Conservation (phyloP, 2,888 invertebrate genomes). For the Pterostichus niger region DNA sequence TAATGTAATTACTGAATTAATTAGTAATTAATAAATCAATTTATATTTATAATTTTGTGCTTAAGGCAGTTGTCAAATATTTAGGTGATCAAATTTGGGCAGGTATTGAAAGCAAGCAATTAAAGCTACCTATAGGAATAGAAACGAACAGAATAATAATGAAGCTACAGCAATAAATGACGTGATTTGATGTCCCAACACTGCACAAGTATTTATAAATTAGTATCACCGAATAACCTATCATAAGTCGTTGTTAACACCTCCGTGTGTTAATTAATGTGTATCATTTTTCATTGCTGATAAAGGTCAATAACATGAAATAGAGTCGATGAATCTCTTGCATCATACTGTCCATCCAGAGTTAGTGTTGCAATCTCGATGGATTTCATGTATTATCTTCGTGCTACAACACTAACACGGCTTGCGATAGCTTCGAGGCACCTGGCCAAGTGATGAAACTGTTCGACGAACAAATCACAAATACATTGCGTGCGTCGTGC, state of each 20-base stretch:
- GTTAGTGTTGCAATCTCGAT: not conserved
- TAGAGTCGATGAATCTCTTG: not conserved
- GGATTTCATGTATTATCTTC: not conserved
- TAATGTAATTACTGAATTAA: constrained; percentile 29
- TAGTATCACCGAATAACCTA: not conserved
- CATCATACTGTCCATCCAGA: not conserved
- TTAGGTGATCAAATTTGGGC: constrained; percentile 24
- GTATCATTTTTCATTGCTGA: not conserved
- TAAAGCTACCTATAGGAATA: not conserved
- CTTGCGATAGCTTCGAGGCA: not conserved
- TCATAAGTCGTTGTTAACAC: too few species aligned
- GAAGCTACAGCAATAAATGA: not conserved
- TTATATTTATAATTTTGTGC: constrained; percentile 7
- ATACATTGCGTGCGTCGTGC: not conserved
- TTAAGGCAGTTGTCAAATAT: constrained; percentile 31
- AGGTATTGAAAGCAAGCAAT: constrained; percentile 25
- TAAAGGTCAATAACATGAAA: constrained; percentile 21
- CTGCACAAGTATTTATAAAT: not conserved
- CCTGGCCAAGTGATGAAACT: constrained; percentile 13
- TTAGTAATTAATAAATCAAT: constrained; percentile 23
- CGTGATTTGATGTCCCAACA: not conserved
- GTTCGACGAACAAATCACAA: not conserved
- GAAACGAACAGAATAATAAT: constrained; percentile 11
- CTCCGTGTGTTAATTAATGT: not conserved
- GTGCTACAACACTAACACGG: not conserved